Base-by-base conservation (phyloP, 2,888 invertebrate genomes). In the Theristus sp. region DNA sequence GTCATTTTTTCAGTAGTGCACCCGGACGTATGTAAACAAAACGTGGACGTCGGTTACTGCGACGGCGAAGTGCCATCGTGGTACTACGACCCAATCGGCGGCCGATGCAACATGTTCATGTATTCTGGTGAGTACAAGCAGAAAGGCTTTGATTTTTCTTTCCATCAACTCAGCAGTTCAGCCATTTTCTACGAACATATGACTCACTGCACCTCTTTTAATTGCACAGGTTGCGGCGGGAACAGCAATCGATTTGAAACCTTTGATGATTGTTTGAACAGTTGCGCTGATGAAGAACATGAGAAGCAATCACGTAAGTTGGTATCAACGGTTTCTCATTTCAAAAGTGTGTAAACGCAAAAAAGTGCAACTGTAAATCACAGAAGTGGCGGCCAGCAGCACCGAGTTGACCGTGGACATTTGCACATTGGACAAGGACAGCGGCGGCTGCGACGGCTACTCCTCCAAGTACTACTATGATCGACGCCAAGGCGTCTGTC, bases 181-280 rank as follows among this genome's bases (percentile, higher is more conserved):
- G n/a, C n/a, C n/a, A n/a, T n/a, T n/a, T n/a, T n/a, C n/a, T n/a
- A n/a, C n/a, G n/a, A n/a, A n/a, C n/a, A n/a, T n/a, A n/a, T n/a
- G n/a, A n/a, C n/a, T n/a, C n/a, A n/a, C n/a, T n/a, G n/a, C n/a
- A n/a, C n/a, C n/a, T n/a, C n/a, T n/a, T n/a, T n/a, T n/a, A n/a
- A n/a, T n/a, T n/a, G n/a, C n/a, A n/a, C n/a, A n/a, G 71, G 71
- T 24, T 71, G 71, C 59, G 66, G 64, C 28, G 70, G 69, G 60
- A 71, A 71, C 62, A 64, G 61, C 28, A 71, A 71, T 63, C 66
- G 69, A 55, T 71, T 71, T 65, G 63, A 59, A 13, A 62, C 64
- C 20, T 6, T 62, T 22, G 65, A 66, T 25, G 65, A 67, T 24
- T 71, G 71, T 60, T 64, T 68, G 58, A 61, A 60, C 6, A 60